These are phyloP conservation scores for Acanthiza pusilla DNA, from an alignment of 2,797 vertebrate genomes.

Conservation along the genomic window DNA sequence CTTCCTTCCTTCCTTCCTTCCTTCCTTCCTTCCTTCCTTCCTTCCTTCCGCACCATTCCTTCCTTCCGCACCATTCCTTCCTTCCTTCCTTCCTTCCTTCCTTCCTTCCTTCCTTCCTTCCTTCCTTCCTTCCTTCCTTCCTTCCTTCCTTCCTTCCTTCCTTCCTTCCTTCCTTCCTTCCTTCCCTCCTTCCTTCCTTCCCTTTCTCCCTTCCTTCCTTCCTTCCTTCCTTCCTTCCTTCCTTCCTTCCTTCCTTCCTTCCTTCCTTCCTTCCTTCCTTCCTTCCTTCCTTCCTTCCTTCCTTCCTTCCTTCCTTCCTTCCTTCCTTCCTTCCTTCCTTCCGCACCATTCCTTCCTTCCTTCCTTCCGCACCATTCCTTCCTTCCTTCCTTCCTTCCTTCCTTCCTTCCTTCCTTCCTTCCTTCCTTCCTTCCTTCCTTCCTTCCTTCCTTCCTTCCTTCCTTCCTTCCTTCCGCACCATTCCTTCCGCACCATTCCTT, in stretches of 20 bases:
- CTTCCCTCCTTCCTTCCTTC: too few species aligned
- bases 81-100: not conserved
- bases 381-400: too few species aligned
- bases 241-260: not conserved
- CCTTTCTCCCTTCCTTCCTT: not conserved
- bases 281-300: not conserved
- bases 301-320: not conserved
- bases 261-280: not conserved
- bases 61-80: too few species aligned
- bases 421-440: too few species aligned
- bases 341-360: rapidly evolving
- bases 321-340: too few species aligned
- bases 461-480: too few species aligned
- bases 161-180: not conserved
- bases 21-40: too few species aligned
- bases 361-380: not conserved
- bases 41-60: too few species aligned
- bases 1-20: not conserved
- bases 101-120: too few species aligned
- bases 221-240: too few species aligned
- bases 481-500: not conserved
- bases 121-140: not conserved
- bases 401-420: not conserved
- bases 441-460: too few species aligned
- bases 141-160: not conserved